Base-by-base conservation (phyloP, 1,140 invertebrate genomes). In the Scaptomyza pallida region DNA sequence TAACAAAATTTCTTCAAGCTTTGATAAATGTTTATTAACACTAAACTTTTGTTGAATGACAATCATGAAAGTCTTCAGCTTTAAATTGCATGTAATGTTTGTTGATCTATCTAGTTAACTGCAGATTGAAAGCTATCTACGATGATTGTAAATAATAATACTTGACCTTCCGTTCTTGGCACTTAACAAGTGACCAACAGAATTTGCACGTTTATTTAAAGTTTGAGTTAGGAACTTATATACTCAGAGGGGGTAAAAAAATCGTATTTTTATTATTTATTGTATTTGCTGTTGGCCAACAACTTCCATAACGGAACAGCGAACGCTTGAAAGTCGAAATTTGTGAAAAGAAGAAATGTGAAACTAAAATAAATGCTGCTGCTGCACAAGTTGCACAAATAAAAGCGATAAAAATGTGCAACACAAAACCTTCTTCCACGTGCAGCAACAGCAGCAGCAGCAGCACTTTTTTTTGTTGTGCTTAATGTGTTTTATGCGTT, bases 401-500 rank as follows among this genome's bases (percentile, higher is more conserved):
- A 37, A 37, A n/a, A 37, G 33, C 60, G 60, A 75, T 77, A 67
- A 81, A 30, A 73, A 76, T 63, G 67, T 67, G 72, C 72, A 50
- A 70, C 73, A 75, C 45, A 75, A 79, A 77, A 65, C 73, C 74
- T 88, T 81, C 3, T 43, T 81, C 71, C 75, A 82, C 83, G 86
- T 82, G 82, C 82, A 78, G 60, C n/a, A 41, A n/a, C n/a, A n/a
- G n/a, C n/a, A n/a, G n/a, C n/a, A n/a, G n/a, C n/a, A n/a, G n/a
- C n/a, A n/a, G n/a, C 17, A 26, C 26, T 86, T 30, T 30, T 30
- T 9, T 30, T 8, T 30, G 5, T 30, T 30, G 8, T 30, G 6
- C 26, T 30, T 88, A 88, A 88, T 88, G 82, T 82, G 78, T 89
- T 88, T 82, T 82, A 80, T 88, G 82, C 82, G 83, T 88, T 88